Evolutionary conservation across 1,140 invertebrate genomes (phyloP), one percentile per base, ranked within the genome.

Genomic region (Yoshiicerus persimilis): DNA sequence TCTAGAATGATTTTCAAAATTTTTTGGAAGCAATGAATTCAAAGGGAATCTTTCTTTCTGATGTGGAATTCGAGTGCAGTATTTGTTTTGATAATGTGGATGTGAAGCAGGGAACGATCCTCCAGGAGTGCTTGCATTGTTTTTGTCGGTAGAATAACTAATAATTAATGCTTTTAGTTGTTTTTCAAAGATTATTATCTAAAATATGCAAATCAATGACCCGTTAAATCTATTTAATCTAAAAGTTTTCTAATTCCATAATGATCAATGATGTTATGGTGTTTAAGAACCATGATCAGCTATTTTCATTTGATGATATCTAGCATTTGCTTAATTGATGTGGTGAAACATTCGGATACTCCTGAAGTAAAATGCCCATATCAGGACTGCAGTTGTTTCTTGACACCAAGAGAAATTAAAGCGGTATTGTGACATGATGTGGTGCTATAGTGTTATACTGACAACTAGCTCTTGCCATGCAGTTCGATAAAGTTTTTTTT

Each of bases 121-220:
- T 95, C 4, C 91, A 94, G 88, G 94, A 94, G 36, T 95, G 94
- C 92, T 91, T 94, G 1, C 94, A 95, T 90, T 91, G 90, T 11
- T 94, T 94, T 90, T 95, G 94, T 92, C 93, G 92, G 94, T 94
- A 91, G 30, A 85, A 9, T 16, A 23, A 23, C 41, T 16, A 84
- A 75, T 27, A 41, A 62, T 38, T 66, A 66, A 83, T 36, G 10
- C 25, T 8, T 27, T 34, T 32, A 36, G 34, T 30, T 83, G n/a
- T n/a, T n/a, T n/a, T n/a, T n/a, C n/a, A n/a, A n/a, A n/a, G n/a
- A n/a, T n/a, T n/a, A n/a, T n/a, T n/a, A n/a, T n/a, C n/a, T n/a
- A n/a, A n/a, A n/a, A n/a, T n/a, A n/a, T n/a, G n/a, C n/a, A n/a
- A n/a, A n/a, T n/a, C n/a, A n/a, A n/a, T n/a, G n/a, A n/a, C n/a